phyloP scores from a whole-genome alignment of 2,888 invertebrate genomes.

The Agonopterix subpropinquella region DNA sequence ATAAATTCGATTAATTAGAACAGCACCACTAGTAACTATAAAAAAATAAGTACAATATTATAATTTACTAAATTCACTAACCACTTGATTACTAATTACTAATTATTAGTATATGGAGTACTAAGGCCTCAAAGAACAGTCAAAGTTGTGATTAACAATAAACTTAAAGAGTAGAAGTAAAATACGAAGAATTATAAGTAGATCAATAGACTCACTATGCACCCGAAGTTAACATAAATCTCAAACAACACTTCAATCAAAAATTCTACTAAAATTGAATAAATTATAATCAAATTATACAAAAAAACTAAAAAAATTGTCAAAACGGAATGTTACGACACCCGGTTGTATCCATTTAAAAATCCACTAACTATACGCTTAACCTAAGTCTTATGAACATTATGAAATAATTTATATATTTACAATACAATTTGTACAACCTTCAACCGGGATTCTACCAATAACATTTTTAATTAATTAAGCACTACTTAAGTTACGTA shows the following conservation, averaged over 20 bases:
- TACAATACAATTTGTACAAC: slow-evolving; percentile 66
- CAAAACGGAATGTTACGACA: slow-evolving; percentile 49
- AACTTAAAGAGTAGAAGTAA: slow-evolving; percentile 9
- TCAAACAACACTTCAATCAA: slow-evolving; percentile 56
- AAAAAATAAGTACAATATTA: too few relatives aligned
- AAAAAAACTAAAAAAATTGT: slow-evolving; percentile 31
- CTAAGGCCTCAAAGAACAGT: slow-evolving; percentile 6
- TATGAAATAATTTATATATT: slow-evolving; percentile 62
- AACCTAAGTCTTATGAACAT: slow-evolving; percentile 35
- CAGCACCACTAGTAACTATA: too few relatives aligned
- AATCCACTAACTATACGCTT: slow-evolving; percentile 45
- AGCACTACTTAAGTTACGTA: slow-evolving; percentile 64
- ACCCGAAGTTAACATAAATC: slow-evolving; percentile 52
- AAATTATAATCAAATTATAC: slow-evolving; percentile 62
- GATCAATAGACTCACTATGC: slow-evolving; percentile 37
- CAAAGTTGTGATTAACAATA: slow-evolving; percentile 10
- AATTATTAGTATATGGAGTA: slow-evolving; percentile 6
- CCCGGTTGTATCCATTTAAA: slow-evolving; percentile 43
- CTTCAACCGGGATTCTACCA: slow-evolving; percentile 51
- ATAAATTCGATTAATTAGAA: too few relatives aligned
- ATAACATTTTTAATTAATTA: slow-evolving; percentile 48
- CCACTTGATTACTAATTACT: too few relatives aligned
- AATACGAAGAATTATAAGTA: neutral
- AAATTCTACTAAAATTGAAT: slow-evolving; percentile 61
- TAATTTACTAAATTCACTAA: too few relatives aligned